Evolutionary conservation across 2,797 vertebrate species (phyloP).

Genomic region (Takifugu ocellatus): DNA sequence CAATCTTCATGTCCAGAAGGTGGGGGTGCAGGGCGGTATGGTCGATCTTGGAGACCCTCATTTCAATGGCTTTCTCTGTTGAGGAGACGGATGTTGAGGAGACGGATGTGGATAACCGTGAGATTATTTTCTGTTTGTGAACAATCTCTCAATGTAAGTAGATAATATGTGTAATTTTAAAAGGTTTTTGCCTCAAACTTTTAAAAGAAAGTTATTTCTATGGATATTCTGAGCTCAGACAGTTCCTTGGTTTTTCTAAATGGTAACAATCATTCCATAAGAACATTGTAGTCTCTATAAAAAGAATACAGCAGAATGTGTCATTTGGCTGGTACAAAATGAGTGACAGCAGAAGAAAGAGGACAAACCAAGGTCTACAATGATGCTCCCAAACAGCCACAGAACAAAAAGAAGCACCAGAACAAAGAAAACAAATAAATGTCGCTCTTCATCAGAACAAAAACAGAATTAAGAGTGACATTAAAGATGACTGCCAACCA

Average conservation of each 20-base stretch:
- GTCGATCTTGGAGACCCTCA: slow-evolving; percentile 93
- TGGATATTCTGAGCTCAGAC: too few species aligned
- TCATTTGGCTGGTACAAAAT: slow-evolving; percentile 8
- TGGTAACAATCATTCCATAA: background rate
- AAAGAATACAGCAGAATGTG: background rate
- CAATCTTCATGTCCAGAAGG: slow-evolving; percentile 98
- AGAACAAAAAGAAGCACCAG: slow-evolving; percentile 23
- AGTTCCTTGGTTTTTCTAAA: background rate
- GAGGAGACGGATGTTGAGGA: background rate
- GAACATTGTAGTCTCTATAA: slow-evolving; percentile 9
- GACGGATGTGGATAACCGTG: background rate
- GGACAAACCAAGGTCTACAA: background rate
- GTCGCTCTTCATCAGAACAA: slow-evolving; percentile 16
- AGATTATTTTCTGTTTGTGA: background rate
- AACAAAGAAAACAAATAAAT: slow-evolving; percentile 29
- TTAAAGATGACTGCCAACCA: slow-evolving; percentile 16
- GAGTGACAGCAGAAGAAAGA: slow-evolving; percentile 34
- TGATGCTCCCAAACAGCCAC: slow-evolving; percentile 36
- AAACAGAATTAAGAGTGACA: slow-evolving; percentile 26
- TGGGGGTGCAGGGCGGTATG: slow-evolving; percentile 97
- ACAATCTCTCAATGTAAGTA: background rate
- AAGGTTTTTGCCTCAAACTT: background rate
- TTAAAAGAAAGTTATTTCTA: too few species aligned
- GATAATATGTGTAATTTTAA: slow-evolving; percentile 1
- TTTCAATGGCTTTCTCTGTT: slow-evolving; percentile 93